Conservation (phyloP, 2,888 invertebrate genomes). For the Pyrrhia umbra region DNA sequence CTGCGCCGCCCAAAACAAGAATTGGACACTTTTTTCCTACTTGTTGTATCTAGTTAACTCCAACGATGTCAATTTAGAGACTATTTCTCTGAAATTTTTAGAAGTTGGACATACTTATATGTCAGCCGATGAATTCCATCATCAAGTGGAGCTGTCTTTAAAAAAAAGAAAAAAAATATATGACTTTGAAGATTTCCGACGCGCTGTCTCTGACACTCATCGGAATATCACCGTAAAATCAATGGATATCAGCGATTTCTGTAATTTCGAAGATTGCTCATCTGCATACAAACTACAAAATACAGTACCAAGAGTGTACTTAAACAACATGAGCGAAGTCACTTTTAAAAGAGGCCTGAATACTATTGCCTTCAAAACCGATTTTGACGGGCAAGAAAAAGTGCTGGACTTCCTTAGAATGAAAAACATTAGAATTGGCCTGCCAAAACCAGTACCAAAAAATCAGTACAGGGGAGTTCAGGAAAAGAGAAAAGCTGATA, state of each 20-base stretch:
- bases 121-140: constrained; percentile 69
- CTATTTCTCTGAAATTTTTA: constrained; percentile 57
- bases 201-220: constrained; percentile 53
- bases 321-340: constrained; percentile 42
- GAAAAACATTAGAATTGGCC: constrained; percentile 35
- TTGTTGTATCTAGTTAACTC: constrained; percentile 50
- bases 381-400: constrained; percentile 25
- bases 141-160: constrained; percentile 64
- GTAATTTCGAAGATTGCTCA: constrained; percentile 55
- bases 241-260: constrained; percentile 56
- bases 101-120: constrained; percentile 67
- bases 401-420: constrained; percentile 35
- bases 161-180: constrained; percentile 54
- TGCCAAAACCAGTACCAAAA: constrained; percentile 32
- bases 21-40: constrained; percentile 57
- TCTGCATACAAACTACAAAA: constrained; percentile 56
- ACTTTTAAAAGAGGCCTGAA: constrained; percentile 35
- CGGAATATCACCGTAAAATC: constrained; percentile 47
- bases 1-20: constrained; percentile 60
- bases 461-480: constrained; percentile 34
- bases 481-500: constrained; percentile 31
- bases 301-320: constrained; percentile 24
- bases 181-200: constrained; percentile 49
- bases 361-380: constrained; percentile 52
- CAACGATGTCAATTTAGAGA: constrained; percentile 47